Conservation (phyloP, 2,888 invertebrate species). For the Cartodere bifasciata region DNA sequence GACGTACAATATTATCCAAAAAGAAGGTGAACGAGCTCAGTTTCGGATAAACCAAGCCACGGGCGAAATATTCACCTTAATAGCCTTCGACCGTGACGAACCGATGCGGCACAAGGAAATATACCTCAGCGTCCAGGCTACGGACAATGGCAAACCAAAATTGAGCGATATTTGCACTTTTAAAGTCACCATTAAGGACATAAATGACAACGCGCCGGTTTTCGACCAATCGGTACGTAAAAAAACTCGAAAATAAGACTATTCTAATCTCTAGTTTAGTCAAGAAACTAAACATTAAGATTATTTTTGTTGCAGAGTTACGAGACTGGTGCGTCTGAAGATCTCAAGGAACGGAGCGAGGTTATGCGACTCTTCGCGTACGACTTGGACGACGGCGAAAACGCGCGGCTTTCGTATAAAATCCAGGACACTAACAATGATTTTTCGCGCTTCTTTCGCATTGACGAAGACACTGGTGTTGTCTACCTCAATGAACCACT, state of each 20-base stretch:
- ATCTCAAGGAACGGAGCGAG: slow-evolving; percentile 54
- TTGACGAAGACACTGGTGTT: slow-evolving; percentile 72
- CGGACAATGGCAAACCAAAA: slow-evolving; percentile 82
- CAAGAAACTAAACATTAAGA: not conserved
- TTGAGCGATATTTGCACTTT: slow-evolving; percentile 90
- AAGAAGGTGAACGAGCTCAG: slow-evolving; percentile 58
- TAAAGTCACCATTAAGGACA: slow-evolving; percentile 78
- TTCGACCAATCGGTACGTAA: slow-evolving; percentile 67
- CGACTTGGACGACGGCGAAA: slow-evolving; percentile 83
- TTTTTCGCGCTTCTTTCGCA: slow-evolving; percentile 57
- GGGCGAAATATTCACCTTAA: slow-evolving; percentile 64
- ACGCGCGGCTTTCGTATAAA: slow-evolving; percentile 70
- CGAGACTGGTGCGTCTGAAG: slow-evolving; percentile 71
- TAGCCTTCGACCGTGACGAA: slow-evolving; percentile 80
- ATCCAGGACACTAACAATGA: slow-evolving; percentile 37
- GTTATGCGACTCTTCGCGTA: slow-evolving; percentile 87
- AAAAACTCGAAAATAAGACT: slow-evolving; percentile 3
- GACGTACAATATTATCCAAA: slow-evolving; percentile 69
- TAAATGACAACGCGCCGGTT: slow-evolving; percentile 81
- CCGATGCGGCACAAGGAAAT: slow-evolving; percentile 71
- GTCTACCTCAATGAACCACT: slow-evolving; percentile 38
- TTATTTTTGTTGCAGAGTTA: slow-evolving; percentile 36
- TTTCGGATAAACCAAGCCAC: slow-evolving; percentile 68
- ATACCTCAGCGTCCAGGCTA: slow-evolving; percentile 80
- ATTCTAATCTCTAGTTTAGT: not conserved